Evolutionary conservation across 2,888 invertebrate genomes (phyloP).

Genomic region (Plemyria rubiginata): DNA sequence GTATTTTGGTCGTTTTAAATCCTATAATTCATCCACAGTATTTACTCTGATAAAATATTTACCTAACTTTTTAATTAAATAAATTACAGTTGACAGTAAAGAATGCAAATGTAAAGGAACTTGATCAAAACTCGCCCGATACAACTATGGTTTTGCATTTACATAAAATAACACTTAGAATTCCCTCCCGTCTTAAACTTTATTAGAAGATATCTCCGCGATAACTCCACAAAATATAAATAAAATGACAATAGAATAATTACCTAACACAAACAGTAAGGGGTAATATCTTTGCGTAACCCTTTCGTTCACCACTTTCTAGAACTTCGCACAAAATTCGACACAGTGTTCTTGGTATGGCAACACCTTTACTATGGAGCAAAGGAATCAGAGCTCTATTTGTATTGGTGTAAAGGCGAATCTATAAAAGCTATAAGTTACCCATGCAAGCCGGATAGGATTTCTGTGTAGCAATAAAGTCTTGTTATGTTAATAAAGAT

Average conservation of each 20-base stretch:
- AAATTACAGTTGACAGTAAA: conserved; percentile 33
- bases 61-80: conserved; percentile 19
- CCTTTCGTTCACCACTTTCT: conserved; percentile 46
- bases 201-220: conserved; percentile 75
- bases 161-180: conserved; percentile 81
- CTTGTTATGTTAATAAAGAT: conserved; percentile 38
- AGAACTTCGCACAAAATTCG: conserved; percentile 7
- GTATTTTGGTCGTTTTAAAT: neutral
- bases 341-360: neutral
- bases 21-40: neutral
- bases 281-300: conserved; percentile 51
- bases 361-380: neutral
- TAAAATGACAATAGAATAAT: conserved; percentile 81
- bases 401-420: neutral
- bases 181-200: conserved; percentile 71
- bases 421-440: conserved; percentile 4
- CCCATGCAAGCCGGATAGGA: conserved; percentile 36
- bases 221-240: conserved; percentile 79
- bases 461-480: conserved; percentile 37
- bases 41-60: conserved; percentile 8
- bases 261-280: conserved; percentile 62
- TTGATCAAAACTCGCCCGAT: conserved; percentile 44
- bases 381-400: conserved; percentile 18
- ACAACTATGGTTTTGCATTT: conserved; percentile 72
- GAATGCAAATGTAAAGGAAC: conserved; percentile 41